Evolutionary conservation across 2,113 vertebrate species (phyloP).

Genomic region (Turnix velox): DNA sequence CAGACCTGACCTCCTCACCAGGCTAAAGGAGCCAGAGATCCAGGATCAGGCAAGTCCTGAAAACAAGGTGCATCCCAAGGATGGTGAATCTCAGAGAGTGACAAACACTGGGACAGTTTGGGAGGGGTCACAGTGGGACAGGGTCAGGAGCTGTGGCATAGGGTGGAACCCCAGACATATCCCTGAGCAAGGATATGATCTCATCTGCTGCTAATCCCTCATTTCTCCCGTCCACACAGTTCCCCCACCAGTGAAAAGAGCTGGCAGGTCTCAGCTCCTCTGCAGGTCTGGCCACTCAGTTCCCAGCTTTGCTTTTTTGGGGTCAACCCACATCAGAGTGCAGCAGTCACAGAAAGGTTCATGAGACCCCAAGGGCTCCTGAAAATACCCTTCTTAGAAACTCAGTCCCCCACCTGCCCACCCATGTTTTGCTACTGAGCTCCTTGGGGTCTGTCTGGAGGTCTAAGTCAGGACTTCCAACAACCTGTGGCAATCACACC

Average conservation of each 20-base stretch:
- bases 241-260: neutral
- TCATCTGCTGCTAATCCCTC: neutral
- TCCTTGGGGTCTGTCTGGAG: neutral
- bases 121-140: too few species aligned
- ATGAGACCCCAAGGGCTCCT: fast-evolving
- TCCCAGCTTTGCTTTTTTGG: neutral
- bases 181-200: fast-evolving
- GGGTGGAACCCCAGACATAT: neutral
- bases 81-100: fast-evolving
- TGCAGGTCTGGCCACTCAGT: neutral
- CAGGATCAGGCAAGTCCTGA: neutral
- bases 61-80: neutral
- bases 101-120: fast-evolving
- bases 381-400: neutral
- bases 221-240: fast-evolving
- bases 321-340: fast-evolving
- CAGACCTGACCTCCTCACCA: neutral
- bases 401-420: neutral
- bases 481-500: neutral
- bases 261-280: neutral
- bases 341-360: fast-evolving
- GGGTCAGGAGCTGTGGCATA: too few species aligned
- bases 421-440: fast-evolving
- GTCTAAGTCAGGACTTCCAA: neutral
- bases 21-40: neutral